Evolutionary conservation across 2,113 vertebrate genomes (phyloP), one percentile per base, ranked within the genome.

Genomic region (Drymodes brunneopygia): DNA sequence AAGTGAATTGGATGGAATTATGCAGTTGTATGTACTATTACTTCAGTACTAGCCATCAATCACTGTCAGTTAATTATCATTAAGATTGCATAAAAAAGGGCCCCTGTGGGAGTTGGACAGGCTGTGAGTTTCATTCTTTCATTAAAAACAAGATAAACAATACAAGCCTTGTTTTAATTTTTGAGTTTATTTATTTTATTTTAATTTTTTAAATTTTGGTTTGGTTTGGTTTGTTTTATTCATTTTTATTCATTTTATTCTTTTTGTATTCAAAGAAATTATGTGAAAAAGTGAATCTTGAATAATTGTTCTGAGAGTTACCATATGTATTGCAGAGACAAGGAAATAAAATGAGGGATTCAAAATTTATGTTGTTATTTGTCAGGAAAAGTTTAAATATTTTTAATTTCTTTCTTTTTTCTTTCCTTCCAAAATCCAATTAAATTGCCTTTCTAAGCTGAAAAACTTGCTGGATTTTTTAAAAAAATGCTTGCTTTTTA

Each of bases 41-140:
- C 60, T 66, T 93, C 85, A 73, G 53, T 81, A 65, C 54, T 79
- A 77, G 48, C 67, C 88, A 97, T 97, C 95, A 93, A 90, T 97
- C 95, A 95, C 57, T 96, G 97, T 95, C 95, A 86, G 93, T 97
- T 97, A 97, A 97, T 97, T 97, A 97, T 96, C 95, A 95, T 84
- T 96, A 95, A 94, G 87, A 85, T 6, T 86, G 86, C 72, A 93
- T 90, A 72, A 96, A 94, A 95, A 65, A 86, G 70, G 64, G 21
- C 15, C 58, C 95, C 86, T 85, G 42, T 96, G 94, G 88, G 94
- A 96, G n/a, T 20, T 88, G 57, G 50, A 35, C 73, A 60, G 87
- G 60, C 87, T 91, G 44, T 80, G 92, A 88, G 71, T 23, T 88
- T 92, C 3, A 0, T 88, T 93, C 80, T 89, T 92, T 88, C 75